Evolutionary conservation across 2,888 invertebrate genomes (phyloP).

Genomic region (Polymixis lichenea): DNA sequence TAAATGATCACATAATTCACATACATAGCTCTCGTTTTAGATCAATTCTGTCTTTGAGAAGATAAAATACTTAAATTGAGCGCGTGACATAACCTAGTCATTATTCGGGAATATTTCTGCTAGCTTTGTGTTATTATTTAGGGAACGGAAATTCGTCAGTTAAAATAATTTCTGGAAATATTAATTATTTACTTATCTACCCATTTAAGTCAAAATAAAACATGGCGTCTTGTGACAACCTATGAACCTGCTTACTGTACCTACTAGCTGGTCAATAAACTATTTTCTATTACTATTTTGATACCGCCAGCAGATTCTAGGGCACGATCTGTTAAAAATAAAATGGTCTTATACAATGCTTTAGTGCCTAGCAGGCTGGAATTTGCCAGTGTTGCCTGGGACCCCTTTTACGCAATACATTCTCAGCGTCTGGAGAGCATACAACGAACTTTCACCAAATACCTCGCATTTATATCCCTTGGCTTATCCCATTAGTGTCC

Average conservation of each 20-base stretch:
- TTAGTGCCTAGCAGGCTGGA: too few relatives aligned
- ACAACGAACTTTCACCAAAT: too few relatives aligned
- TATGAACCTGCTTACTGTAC: background rate
- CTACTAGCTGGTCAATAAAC: background rate
- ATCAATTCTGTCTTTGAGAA: background rate
- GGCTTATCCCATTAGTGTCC: too few relatives aligned
- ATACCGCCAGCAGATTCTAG: background rate
- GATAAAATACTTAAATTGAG: slow-evolving; percentile 6
- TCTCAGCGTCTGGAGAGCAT: too few relatives aligned
- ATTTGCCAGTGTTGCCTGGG: too few relatives aligned
- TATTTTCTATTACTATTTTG: background rate
- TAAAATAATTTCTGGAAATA: background rate
- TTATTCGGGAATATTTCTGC: background rate
- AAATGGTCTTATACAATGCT: too few relatives aligned
- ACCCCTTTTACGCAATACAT: too few relatives aligned
- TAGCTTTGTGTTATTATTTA: background rate
- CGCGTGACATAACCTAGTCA: background rate
- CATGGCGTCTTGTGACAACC: background rate
- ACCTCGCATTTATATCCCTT: too few relatives aligned
- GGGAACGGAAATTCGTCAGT: background rate
- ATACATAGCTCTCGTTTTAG: background rate
- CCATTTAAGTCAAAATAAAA: background rate
- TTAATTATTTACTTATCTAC: background rate
- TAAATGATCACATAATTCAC: background rate
- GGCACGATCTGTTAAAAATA: too few relatives aligned